phyloP scores from a whole-genome alignment of 2,888 invertebrate genomes.

The Rhorus exstirpatorius region DNA sequence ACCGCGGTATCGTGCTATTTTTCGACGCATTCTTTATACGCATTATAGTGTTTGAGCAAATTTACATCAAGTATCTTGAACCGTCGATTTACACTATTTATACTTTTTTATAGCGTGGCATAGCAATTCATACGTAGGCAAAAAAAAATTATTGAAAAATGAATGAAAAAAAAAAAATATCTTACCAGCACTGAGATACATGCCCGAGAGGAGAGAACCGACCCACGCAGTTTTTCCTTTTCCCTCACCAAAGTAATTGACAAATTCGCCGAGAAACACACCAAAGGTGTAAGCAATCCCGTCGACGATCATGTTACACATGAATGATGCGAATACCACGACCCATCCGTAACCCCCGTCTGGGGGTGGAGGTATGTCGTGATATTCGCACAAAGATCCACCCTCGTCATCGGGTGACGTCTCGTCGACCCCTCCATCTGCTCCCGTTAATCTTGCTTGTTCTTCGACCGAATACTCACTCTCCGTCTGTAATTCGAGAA shows the following conservation, averaged over 20 bases:
- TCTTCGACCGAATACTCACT: constrained; percentile 95
- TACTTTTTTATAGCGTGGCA: too few relatives aligned
- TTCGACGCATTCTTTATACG: too few relatives aligned
- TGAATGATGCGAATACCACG: constrained; percentile 97
- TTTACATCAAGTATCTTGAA: too few relatives aligned
- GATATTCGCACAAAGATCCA: constrained; percentile 90
- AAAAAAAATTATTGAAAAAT: neutral
- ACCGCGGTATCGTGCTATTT: too few relatives aligned
- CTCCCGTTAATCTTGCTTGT: constrained; percentile 92
- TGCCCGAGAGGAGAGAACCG: constrained; percentile 97
- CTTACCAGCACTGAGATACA: constrained; percentile 97
- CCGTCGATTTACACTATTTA: too few relatives aligned
- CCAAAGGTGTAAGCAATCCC: constrained; percentile 99
- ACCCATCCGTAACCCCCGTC: constrained; percentile 98
- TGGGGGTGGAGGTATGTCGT: constrained; percentile 94
- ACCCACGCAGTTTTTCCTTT: constrained; percentile 97
- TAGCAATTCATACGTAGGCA: neutral
- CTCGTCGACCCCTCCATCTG: constrained; percentile 89
- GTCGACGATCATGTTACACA: constrained; percentile 99
- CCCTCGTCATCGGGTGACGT: constrained; percentile 87
- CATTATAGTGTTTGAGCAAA: too few relatives aligned
- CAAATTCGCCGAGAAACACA: constrained; percentile 94
- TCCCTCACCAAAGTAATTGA: constrained; percentile 93
- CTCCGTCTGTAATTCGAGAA: constrained; percentile 90
- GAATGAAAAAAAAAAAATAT: constrained; percentile 12